Evolutionary conservation across 23 tunicate genomes (phyloP), one percentile per base, ranked within the genome.

Genomic region (Styela clava): DNA sequence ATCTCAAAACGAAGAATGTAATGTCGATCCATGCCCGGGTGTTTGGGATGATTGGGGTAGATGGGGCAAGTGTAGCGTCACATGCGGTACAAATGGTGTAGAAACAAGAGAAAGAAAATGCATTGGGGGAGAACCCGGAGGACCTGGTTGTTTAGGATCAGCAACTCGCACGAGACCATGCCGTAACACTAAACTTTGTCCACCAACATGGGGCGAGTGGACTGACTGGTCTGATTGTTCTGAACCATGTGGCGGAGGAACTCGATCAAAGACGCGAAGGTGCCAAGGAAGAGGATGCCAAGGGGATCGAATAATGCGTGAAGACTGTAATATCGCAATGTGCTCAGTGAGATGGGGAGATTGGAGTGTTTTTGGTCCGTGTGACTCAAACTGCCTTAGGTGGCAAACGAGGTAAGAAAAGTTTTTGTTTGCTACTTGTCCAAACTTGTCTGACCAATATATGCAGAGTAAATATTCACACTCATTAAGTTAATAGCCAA

Each of bases 131-230:
- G 31, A 67, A 1, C 71, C 71, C 30, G 71, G 71, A 27, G 71
- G 71, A 29, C 71, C 71, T 19, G 71, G 71, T 25, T 67, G 71
- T 67, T 16, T 67, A 67, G 71, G 71, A 18, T 18, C 22, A 22
- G 71, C 30, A 22, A 67, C 30, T 16, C 23, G 16, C 30, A 27
- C 31, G 0, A 67, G 31, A 22, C 22, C 23, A 12, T 67, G 71
- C 24, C 56, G 56, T 7, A 67, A 67, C 22, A 67, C 22, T 25
- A 19, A 19, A 1, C 71, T 12, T 12, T 67, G 71, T 67, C 71
- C 71, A 67, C 23, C 31, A 22, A 22, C 30, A 18, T 67, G 71
- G 71, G 31, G 31, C 22, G 71, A 1, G 0, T 67, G 71, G 71
- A 25, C 22, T 25, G 24, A 67, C 22, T 1, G 1, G 30, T 1